Base-by-base conservation (phyloP, 2,888 invertebrate species). In the Piscicola geometra region DNA sequence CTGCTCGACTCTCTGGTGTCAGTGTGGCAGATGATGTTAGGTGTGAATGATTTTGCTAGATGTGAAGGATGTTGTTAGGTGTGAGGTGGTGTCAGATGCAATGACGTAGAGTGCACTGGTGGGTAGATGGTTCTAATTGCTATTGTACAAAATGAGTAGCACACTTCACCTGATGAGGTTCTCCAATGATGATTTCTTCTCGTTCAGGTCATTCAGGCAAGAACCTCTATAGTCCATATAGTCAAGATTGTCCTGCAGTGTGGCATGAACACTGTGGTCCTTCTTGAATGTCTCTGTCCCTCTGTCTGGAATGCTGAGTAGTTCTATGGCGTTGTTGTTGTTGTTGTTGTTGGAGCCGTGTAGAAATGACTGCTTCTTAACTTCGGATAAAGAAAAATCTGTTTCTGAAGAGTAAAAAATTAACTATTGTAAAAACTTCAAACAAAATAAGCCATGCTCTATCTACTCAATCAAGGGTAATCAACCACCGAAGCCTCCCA, bases 141-240 rank as follows among this genome's bases (percentile, higher is more conserved):
- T n/a, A n/a, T n/a, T n/a, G n/a, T n/a, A n/a, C n/a, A n/a, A n/a
- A n/a, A n/a, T n/a, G n/a, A n/a, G n/a, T n/a, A n/a, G n/a, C n/a
- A n/a, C n/a, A n/a, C n/a, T n/a, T n/a, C n/a, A 93, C 94, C 92
- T 92, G 78, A 95, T 93, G 74, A 95, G 94, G 79, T 92, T 90
- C 18, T 90, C 90, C 75, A 95, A 91, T 28, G 93, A 92, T 78
- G 84, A 92, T 90, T 80, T 92, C 89, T 86, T 86, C 68, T 94
- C 82, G 32, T 82, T 78, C 50, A 80, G 76, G 3, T 82, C 82
- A 0, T 68, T 60, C 21, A 73, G 41, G 12, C 64, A 77, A 25
- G 72, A 32, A 36, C 15, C 60, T 15, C 5, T 15, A n/a, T 56
- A 5, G 50, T 47, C 21, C 50, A 47, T 47, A 56, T 3, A 25